Base-by-base conservation (phyloP, 1,140 invertebrate species). In the Elysia chlorotica region DNA sequence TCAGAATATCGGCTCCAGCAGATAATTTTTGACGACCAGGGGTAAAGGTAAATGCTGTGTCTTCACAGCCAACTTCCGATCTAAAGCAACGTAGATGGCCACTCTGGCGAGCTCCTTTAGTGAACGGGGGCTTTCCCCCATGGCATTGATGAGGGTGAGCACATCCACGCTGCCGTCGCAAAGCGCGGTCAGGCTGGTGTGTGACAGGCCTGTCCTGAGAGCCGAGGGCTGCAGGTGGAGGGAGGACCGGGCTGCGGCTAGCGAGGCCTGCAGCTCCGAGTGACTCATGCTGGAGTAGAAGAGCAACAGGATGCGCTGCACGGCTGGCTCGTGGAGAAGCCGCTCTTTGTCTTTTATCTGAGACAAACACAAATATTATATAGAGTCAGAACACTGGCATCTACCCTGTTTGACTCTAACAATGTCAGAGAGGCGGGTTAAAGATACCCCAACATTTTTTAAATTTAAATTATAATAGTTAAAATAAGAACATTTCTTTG, bases 241-340 rank as follows among this genome's bases (percentile, higher is more conserved):
- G 73, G 81, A 80, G 53, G 73, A 78, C 56, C 77, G 76, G 2
- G 83, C 79, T 25, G 78, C 75, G 33, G 72, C 78, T 0, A 87
- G 78, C 74, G 83, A 83, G n/a, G 83, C 76, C 65, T 78, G 84
- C 14, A 87, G 65, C 4, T 74, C 62, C 25, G 75, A 67, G 70
- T 87, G 84, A 30, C 79, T 81, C 85, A 87, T 87, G 10, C 80
- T 77, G 71, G 82, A 81, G 72, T 85, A 86, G 69, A 87, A 87
- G 36, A 87, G 68, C 48, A 78, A 41, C 14, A 87, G 75, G 35
- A 87, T 53, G 14, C 78, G 68, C 63, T 81, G 75, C 0, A 81
- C 81, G 69, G 81, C 63, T 10, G 77, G 75, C 65, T 79, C 77
- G 0, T 75, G 56, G 53, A 79, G 77, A 1, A 84, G 33, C 14